These are phyloP conservation scores for Ciona savignyi DNA, from an alignment of 23 tunicate species.

Conservation along the genomic window DNA sequence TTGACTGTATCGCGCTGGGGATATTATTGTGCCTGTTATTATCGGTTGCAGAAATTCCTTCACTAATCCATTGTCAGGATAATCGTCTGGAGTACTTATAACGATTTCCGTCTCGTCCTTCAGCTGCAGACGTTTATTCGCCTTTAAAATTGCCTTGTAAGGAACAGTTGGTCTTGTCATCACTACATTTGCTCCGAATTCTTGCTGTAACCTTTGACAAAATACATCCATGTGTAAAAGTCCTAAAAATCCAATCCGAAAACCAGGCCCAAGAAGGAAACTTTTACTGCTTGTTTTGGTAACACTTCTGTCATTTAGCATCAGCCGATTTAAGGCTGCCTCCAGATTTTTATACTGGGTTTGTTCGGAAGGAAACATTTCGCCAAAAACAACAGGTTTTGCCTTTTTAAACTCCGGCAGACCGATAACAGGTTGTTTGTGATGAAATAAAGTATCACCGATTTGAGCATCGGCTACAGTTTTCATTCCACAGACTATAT, in stretches of 20 bases:
- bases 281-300: conserved; percentile 1
- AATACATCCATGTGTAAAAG: conserved; percentile 92
- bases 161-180: conserved; percentile 78
- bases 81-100: conserved; percentile 38
- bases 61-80: conserved; percentile 34
- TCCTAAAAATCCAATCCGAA: conserved; percentile 87
- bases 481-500: conserved; percentile 74
- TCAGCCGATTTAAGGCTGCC: conserved; percentile 41
- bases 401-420: conserved; percentile 53
- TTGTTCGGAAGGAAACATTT: conserved; percentile 55
- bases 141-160: conserved; percentile 36
- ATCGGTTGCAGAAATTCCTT: conserved; percentile 51
- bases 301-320: conserved; percentile 80
- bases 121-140: conserved; percentile 9
- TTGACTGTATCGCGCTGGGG: conserved; percentile 36
- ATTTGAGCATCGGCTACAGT: conserved; percentile 63
- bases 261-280: conserved; percentile 51
- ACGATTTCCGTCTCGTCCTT: conserved; percentile 32
- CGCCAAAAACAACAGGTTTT: conserved; percentile 77
- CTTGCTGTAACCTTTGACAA: conserved; percentile 70
- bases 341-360: conserved; percentile 30
- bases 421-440: conserved; percentile 23
- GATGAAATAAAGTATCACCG: conserved; percentile 64
- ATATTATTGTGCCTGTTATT: conserved; percentile 54
- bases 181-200: conserved; percentile 53